Evolutionary conservation across 2,888 invertebrate genomes (phyloP), one percentile per base, ranked within the genome.

Genomic region (Amblyjoppa fuscipennis): DNA sequence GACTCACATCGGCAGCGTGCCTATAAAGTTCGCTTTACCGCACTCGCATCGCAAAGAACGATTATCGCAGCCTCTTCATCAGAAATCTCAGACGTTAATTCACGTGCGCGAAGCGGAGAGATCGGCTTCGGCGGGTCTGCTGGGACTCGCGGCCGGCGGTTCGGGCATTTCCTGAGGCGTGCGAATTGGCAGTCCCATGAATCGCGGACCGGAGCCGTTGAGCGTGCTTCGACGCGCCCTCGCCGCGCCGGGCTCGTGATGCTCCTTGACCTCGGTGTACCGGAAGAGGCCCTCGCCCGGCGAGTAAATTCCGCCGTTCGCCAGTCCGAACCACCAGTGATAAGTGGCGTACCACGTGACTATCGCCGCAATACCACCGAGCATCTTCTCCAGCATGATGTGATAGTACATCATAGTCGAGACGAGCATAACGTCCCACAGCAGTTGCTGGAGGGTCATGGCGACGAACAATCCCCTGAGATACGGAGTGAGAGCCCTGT

Each of bases 401-500:
- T 99, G 99, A 94, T 99, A 99, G 94, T 99, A 99, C 7, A 99
- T 93, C 94, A 98, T 97, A 0, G 99, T 99, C 53, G 97, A 97
- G 3, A 98, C 95, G 69, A 99, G 95, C 98, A 99, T 99, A 3
- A 98, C 95, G 94, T 99, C 99, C 98, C 99, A 99, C n/a, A 99
- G 93, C 38, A 99, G 90, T 91, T 97, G 97, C 80, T 99, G 95
- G 0, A 96, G 88, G 0, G 98, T 97, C 94, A 98, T 97, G 0
- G 95, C 95, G 90, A 98, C 96, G 89, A 99, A 96, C 28, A 97
- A 94, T 7, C 95, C 95, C 92, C 98, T 96, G 28, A 99, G 96
- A 92, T 97, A 97, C 0, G 98, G 98, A 20, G 98, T 98, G 88
- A 96, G 96, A 86, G 96, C 96, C 81, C 96, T 96, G 94, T 98